These are phyloP conservation scores for Leiothrix lutea DNA, from an alignment of 2,113 vertebrate species.

Conservation along the genomic window DNA sequence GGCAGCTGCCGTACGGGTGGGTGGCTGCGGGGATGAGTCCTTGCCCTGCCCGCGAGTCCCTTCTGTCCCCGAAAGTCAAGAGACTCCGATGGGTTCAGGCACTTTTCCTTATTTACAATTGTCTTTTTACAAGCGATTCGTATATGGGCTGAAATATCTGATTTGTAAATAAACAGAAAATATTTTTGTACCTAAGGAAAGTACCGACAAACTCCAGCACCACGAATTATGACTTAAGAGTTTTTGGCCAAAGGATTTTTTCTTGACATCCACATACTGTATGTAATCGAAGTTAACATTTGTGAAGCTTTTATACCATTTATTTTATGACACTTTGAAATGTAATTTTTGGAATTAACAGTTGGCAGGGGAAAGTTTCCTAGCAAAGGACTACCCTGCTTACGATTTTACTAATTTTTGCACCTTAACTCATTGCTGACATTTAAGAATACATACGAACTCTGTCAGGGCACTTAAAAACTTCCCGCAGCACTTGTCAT, in stretches of 20 bases:
- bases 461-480: not conserved
- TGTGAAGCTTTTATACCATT: slow-evolving; percentile 85
- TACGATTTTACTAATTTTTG: slow-evolving; percentile 82
- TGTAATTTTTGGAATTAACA: slow-evolving; percentile 82
- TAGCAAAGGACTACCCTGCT: slow-evolving; percentile 86
- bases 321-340: slow-evolving; percentile 93
- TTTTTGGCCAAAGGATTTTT: slow-evolving; percentile 81
- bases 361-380: slow-evolving; percentile 91
- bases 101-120: slow-evolving; percentile 7
- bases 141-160: slow-evolving; percentile 72
- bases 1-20: not conserved
- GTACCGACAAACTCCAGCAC: slow-evolving; percentile 79
- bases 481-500: not conserved
- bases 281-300: slow-evolving; percentile 78
- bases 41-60: not conserved
- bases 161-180: slow-evolving; percentile 85
- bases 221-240: slow-evolving; percentile 83
- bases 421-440: slow-evolving; percentile 85
- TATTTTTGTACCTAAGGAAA: slow-evolving; percentile 89
- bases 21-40: not conserved
- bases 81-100: accelerated
- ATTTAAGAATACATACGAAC: not conserved
- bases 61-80: not conserved
- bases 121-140: slow-evolving; percentile 65
- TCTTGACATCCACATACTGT: slow-evolving; percentile 79